Evolutionary conservation across 35 echinoderm and acorn worm species (phyloP).

Genomic region (Heliocidaris tuberculata): DNA sequence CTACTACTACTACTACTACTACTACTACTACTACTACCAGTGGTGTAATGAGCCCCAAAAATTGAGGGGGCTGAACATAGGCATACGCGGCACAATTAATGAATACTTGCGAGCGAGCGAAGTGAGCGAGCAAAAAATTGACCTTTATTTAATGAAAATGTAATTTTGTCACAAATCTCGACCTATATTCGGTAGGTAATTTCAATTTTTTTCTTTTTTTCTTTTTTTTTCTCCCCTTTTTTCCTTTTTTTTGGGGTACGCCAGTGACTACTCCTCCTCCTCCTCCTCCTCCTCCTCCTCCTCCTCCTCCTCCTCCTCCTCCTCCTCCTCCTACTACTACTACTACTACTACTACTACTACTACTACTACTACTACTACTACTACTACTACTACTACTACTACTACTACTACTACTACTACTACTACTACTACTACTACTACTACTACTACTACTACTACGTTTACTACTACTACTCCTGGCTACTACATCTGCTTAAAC

Average conservation of each 20-base stretch:
- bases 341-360: constrained; percentile 5
- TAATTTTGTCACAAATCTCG: too few relatives aligned
- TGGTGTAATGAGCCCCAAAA: too few relatives aligned
- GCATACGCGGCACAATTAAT: too few relatives aligned
- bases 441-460: neutral
- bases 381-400: neutral
- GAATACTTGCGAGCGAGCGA: too few relatives aligned
- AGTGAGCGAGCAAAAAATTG: too few relatives aligned
- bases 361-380: neutral
- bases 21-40: constrained; percentile 20
- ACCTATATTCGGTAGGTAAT: too few relatives aligned
- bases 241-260: too few relatives aligned
- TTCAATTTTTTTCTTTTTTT: too few relatives aligned
- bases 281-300: neutral
- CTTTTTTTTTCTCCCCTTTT: too few relatives aligned
- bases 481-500: neutral
- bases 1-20: neutral
- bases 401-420: neutral
- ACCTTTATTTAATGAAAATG: too few relatives aligned
- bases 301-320: neutral
- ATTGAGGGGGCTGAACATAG: too few relatives aligned
- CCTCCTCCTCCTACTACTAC: neutral
- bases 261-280: neutral
- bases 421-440: neutral
- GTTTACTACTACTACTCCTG: neutral